These are phyloP conservation scores for Oreonectes daqikongensis DNA, from an alignment of 2,797 vertebrate species.

Conservation along the genomic window DNA sequence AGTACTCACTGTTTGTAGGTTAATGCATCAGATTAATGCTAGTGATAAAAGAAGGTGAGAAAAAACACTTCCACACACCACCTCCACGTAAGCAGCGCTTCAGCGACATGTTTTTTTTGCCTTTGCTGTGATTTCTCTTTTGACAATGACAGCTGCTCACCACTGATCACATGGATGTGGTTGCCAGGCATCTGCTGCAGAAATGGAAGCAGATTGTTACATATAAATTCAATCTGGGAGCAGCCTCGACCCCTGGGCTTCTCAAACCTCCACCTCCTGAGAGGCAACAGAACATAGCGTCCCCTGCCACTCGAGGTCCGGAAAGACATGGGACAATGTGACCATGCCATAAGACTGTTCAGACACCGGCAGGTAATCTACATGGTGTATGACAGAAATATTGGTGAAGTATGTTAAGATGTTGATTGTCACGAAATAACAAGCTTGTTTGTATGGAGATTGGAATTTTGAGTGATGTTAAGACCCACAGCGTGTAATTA, in stretches of 20 bases:
- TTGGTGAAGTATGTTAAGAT: not conserved
- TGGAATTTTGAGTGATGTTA: not conserved
- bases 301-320: constrained; percentile 32
- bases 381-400: not conserved
- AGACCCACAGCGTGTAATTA: constrained; percentile 5
- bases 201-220: constrained; percentile 47
- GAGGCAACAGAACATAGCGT: constrained; percentile 25
- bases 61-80: not conserved
- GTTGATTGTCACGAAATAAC: constrained; percentile 5
- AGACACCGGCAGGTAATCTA: constrained; percentile 22
- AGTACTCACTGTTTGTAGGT: not conserved
- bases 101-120: not conserved
- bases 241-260: constrained; percentile 27
- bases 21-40: not conserved
- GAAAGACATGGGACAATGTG: not conserved
- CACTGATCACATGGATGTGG: constrained; percentile 35
- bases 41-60: constrained; percentile 11
- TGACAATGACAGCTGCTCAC: constrained; percentile 43
- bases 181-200: constrained; percentile 41
- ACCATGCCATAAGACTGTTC: not conserved
- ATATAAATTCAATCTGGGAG: constrained; percentile 34
- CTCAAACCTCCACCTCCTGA: constrained; percentile 24
- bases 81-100: not conserved
- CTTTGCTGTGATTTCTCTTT: constrained; percentile 32
- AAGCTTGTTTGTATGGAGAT: not conserved